Evolutionary conservation across 2,797 vertebrate genomes (phyloP), one percentile per base, ranked within the genome.

Genomic region (Centroberyx gerrardi): DNA sequence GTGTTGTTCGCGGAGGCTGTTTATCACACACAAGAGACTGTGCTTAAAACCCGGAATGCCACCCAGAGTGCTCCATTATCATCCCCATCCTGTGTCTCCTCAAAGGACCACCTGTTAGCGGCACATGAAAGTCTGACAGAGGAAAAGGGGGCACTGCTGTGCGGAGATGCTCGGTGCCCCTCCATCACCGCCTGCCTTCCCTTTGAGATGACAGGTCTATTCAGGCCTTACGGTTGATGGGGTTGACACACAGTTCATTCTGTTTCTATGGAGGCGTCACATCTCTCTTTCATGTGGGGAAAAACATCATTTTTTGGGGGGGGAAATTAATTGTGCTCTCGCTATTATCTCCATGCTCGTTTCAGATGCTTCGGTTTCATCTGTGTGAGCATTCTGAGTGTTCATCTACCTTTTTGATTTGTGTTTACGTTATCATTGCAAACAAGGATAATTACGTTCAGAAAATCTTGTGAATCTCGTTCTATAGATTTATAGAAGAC

Each of bases 51-150:
- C 68, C 73, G 18, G 65, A 79, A 81, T 82, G 70, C 87, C 86
- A 89, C 87, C 87, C 83, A 76, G 80, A 68, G 86, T 71, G 86
- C 82, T 89, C 70, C 83, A 90, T 92, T 91, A 91, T 88, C 69
- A 12, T 68, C 68, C 38, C 83, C 70, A 71, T 81, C 85, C 81
- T 28, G 29, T 17, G 62, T 69, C 74, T 74, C 81, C 77, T 91
- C 88, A 92, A 90, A 91, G 83, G 88, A 77, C 88, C 92, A 94
- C 89, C 92, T 93, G 89, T 93, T 93, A 88, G 80, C 81, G 17
- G 80, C 81, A 82, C 81, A 84, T 90, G 84, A 87, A 82, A 80
- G 81, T 81, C 44, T 80, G 65, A 61, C 62, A 53, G 60, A 56
- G 78, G 85, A 76, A 86, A 85, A 72, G 64, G 38, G 74, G 56